Evolutionary conservation across 2,797 vertebrate genomes (phyloP).

Genomic region (Pelobates cultripes): DNA sequence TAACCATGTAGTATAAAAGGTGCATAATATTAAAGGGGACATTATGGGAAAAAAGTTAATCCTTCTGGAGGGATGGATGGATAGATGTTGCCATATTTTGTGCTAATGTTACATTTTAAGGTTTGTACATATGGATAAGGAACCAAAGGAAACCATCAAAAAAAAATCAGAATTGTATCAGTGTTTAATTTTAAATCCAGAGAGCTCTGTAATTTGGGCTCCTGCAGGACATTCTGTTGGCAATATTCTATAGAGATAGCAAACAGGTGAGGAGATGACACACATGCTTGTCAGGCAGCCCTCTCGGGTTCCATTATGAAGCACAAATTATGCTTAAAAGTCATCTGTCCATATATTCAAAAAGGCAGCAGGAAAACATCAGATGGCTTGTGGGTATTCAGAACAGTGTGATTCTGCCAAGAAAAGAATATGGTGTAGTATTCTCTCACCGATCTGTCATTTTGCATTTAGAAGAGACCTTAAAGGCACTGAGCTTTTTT

Average conservation of each 20-base stretch:
- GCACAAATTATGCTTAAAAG: conserved; percentile 21
- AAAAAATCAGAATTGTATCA: too few species aligned
- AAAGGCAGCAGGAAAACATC: conserved; percentile 45
- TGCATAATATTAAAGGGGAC: too few species aligned
- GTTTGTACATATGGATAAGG: too few species aligned
- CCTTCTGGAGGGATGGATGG: too few species aligned
- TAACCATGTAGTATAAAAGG: too few species aligned
- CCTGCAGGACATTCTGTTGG: neutral
- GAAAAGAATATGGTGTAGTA: conserved; percentile 24
- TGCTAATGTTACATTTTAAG: too few species aligned
- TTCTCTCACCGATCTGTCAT: conserved; percentile 47
- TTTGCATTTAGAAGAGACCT: conserved; percentile 25
- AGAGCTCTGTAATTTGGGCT: neutral
- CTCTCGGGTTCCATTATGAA: conserved; percentile 12
- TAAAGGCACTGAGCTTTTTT: neutral
- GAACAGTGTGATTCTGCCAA: conserved; percentile 44
- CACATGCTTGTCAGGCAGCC: neutral
- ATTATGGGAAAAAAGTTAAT: too few species aligned
- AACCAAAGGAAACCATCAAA: too few species aligned
- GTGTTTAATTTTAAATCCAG: neutral
- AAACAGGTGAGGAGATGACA: conserved; percentile 36
- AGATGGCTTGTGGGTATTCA: conserved; percentile 53
- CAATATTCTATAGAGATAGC: neutral
- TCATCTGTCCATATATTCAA: conserved; percentile 39
- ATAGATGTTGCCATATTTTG: too few species aligned